Conservation (phyloP, 2,113 vertebrate species). For the Okapia johnstoni region DNA sequence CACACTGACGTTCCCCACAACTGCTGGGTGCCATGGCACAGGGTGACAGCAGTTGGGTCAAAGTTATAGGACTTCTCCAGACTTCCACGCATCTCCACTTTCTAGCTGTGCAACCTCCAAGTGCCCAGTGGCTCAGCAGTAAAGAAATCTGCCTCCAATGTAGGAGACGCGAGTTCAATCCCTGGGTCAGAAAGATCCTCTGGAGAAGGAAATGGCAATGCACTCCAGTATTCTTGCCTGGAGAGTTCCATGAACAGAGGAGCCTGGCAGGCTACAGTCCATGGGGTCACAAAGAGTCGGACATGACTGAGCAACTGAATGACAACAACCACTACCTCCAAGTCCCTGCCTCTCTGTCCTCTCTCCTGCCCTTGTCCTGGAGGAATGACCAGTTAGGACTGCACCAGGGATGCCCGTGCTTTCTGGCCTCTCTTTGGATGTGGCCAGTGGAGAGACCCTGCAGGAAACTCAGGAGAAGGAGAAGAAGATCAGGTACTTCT, state of each 20-base stretch:
- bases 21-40: neutral
- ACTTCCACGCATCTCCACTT: fast-evolving
- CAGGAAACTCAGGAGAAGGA: neutral
- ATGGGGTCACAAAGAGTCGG: neutral
- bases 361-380: neutral
- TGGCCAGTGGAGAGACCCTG: neutral
- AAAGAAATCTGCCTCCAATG: neutral
- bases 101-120: neutral
- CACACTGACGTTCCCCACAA: fast-evolving
- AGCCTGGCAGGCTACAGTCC: neutral
- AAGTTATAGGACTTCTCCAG: neutral
- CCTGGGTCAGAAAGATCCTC: neutral
- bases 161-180: fast-evolving
- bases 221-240: neutral
- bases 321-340: neutral
- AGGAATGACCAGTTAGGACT: neutral
- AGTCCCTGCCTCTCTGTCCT: fast-evolving
- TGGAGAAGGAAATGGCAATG: neutral
- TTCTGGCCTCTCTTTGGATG: neutral
- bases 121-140: neutral
- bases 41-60: neutral
- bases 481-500: neutral
- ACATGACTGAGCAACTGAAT: neutral
- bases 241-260: neutral
- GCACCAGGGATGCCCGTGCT: neutral